Base-by-base conservation (phyloP, 2,888 invertebrate species). In the Smittia sp. region DNA sequence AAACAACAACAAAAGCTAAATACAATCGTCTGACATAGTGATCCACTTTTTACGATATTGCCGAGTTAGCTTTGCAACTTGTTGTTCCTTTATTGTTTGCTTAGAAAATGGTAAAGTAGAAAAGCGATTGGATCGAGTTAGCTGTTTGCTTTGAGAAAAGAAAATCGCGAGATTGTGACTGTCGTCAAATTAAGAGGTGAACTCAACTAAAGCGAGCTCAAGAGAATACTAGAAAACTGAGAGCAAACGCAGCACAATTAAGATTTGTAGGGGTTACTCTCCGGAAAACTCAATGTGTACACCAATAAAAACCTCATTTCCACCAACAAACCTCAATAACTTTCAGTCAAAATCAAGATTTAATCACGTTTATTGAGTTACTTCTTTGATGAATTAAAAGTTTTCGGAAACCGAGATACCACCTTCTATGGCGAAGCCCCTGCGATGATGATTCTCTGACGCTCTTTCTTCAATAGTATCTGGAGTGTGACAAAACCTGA, bases 401-500 rank as follows among this genome's bases (percentile, higher is more conserved):
- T n/a, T n/a, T n/a, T n/a, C n/a, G n/a, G n/a, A n/a, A n/a, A n/a
- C n/a, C n/a, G n/a, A n/a, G n/a, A n/a, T n/a, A n/a, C n/a, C n/a
- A n/a, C n/a, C n/a, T n/a, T n/a, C n/a, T n/a, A n/a, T n/a, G n/a
- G n/a, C n/a, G n/a, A n/a, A n/a, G n/a, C n/a, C n/a, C n/a, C n/a
- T n/a, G n/a, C n/a, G n/a, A n/a, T n/a, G n/a, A n/a, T n/a, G n/a
- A n/a, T n/a, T n/a, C n/a, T 7, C 18, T 27, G 67, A 32, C 27
- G 27, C n/a, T 7, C 39, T 39, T 15, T 65, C 18, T 38, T 20
- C 32, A 66, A 20, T n/a, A 66, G 46, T 68, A 68, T 68, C 24
- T 68, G 15, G 68, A 68, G 68, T 68, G 68, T 68, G 68, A 68
- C 68, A 68, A 68, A 68, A 41, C 46, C 67, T 15, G 67, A 67